phyloP scores from a whole-genome alignment of 1,140 invertebrate species.

The Sesamia nonagrioides region DNA sequence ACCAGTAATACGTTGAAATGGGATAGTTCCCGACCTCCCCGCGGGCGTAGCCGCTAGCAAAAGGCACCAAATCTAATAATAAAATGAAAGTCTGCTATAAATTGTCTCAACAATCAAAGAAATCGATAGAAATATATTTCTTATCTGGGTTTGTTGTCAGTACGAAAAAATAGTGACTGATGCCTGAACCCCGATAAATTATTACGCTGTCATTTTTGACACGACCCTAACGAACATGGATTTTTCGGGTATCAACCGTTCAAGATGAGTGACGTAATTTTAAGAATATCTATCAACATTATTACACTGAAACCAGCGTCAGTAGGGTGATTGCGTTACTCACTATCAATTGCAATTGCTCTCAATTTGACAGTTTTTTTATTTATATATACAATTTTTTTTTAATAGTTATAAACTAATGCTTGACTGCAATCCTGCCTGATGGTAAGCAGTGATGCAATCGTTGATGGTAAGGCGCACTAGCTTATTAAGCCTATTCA shows the following conservation, averaged over 20 bases:
- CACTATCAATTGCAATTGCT: not conserved
- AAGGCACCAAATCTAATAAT: too few relatives aligned
- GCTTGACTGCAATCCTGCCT: too few relatives aligned
- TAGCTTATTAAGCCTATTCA: too few relatives aligned
- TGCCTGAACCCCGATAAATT: not conserved
- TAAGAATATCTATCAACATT: not conserved
- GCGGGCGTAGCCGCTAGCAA: too few relatives aligned
- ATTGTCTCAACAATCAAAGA: not conserved
- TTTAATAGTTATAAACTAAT: too few relatives aligned
- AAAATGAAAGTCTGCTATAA: not conserved
- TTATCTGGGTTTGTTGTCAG: not conserved
- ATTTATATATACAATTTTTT: too few relatives aligned
- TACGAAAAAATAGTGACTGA: not conserved
- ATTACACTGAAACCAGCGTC: not conserved
- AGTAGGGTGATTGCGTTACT: too few relatives aligned
- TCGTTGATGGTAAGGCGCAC: too few relatives aligned
- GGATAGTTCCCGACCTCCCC: too few relatives aligned
- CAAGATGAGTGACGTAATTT: constrained; percentile 29
- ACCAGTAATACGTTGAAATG: too few relatives aligned
- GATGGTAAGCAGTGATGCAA: too few relatives aligned
- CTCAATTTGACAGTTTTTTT: too few relatives aligned
- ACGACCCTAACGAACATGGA: not conserved
- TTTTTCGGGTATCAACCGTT: not conserved
- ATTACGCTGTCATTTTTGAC: not conserved
- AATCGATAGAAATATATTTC: not conserved